These are phyloP conservation scores for fruit fly (Drosophila melanogaster) DNA, from an alignment of 1,140 invertebrate species.

Conservation along the genomic window Release_6_plus_ISO1_MT NC_004354.4:5690001-5690500, in stretches of 20 bases:
- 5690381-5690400: conserved; percentile 51
- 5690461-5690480: conserved; percentile 66
- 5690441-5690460: conserved; percentile 51
- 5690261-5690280: conserved; percentile 43
- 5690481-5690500: conserved; percentile 73
- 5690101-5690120: conserved; percentile 5
- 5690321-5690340: conserved; percentile 44
- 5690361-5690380: conserved; percentile 47
- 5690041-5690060: conserved; percentile 59
- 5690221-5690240: conserved; percentile 13
- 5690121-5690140: conserved; percentile 47
- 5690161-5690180: conserved; percentile 46
- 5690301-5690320: conserved; percentile 33
- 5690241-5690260: conserved; percentile 16
- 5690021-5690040: conserved; percentile 62
- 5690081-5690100: conserved; percentile 24
- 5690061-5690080: conserved; percentile 14
- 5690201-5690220: conserved; percentile 23
- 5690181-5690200: conserved; percentile 45
- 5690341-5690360: conserved; percentile 72
- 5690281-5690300: conserved; percentile 46
- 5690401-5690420: conserved; percentile 24
- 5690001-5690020: conserved; percentile 36
- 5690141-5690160: conserved; percentile 33
- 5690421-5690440: conserved; percentile 26